Percentiles rank a stretch among this genome's conserved stretches.
These are phyloP conservation scores for Microchirus variegatus DNA, from an alignment of 2,797 vertebrate genomes.

Conservation along the genomic window DNA sequence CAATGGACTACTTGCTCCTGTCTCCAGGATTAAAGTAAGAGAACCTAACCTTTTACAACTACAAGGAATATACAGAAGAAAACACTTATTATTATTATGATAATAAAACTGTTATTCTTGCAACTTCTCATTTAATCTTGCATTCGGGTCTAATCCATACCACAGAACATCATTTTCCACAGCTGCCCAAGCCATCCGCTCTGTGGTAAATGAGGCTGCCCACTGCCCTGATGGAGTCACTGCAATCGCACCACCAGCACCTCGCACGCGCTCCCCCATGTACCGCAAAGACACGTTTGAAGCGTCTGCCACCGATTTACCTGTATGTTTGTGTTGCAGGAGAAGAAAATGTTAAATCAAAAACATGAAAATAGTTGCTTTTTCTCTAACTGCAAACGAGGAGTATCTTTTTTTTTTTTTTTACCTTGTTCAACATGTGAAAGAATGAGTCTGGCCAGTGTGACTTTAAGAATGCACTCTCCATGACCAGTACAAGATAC, in stretches of 20 bases:
- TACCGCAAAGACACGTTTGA: slow-evolving; percentile 69
- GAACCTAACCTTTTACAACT: too few relatives aligned
- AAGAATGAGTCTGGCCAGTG: slow-evolving; percentile 77
- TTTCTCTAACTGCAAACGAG: too few relatives aligned
- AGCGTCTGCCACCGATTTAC: slow-evolving; percentile 63
- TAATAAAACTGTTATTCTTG: slow-evolving; percentile 13
- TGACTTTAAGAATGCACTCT: slow-evolving; percentile 82
- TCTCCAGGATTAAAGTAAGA: too few relatives aligned
- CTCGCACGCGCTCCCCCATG: slow-evolving; percentile 77
- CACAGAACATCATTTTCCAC: slow-evolving; percentile 67
- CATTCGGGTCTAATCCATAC: slow-evolving; percentile 73
- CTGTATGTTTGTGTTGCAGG: slow-evolving; percentile 35
- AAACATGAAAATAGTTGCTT: too few relatives aligned
- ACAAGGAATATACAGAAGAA: too few relatives aligned
- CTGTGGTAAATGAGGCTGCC: slow-evolving; percentile 77
- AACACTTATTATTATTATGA: too few relatives aligned
- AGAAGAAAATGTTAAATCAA: background rate
- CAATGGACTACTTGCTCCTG: too few relatives aligned
- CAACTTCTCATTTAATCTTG: slow-evolving; percentile 56
- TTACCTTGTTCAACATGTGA: slow-evolving; percentile 80
- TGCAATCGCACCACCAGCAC: slow-evolving; percentile 76
- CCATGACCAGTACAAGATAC: slow-evolving; percentile 77
- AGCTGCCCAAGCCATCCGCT: slow-evolving; percentile 77
- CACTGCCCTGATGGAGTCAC: slow-evolving; percentile 75
- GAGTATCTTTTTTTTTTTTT: too few relatives aligned